Evolutionary conservation across 2,888 invertebrate genomes (phyloP), one percentile per base, ranked within the genome.

Genomic region (Limnephilus lunatus): DNA sequence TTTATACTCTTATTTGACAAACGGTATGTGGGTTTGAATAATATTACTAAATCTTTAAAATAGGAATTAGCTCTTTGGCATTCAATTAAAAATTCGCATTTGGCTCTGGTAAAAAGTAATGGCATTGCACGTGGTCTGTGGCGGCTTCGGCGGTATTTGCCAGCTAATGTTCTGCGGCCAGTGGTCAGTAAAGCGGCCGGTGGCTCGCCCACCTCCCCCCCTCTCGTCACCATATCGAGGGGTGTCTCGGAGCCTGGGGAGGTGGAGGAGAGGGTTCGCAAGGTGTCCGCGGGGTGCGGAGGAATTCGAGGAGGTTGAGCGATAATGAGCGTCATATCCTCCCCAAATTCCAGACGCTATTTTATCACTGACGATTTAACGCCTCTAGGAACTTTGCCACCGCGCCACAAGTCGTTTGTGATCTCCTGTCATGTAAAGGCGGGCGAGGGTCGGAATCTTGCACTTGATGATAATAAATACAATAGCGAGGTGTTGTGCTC

Each of bases 321-420:
- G 90, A 25, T 81, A 90, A 90, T 90, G 90, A 90, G 90, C 83
- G 90, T 90, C 90, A 90, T 83, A 90, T 90, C 82, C 90, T 90
- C 25, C 81, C 90, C 30, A 68, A 90, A 90, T 90, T 90, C 83
- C 90, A 90, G 90, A 83, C 90, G 90, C 82, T 83, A 90, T 89
- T 89, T 89, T 89, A 89, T 89, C 89, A 9, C 89, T 15, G 39
- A 81, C 81, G 80, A 89, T 82, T 90, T 82, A 90, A 48, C 90
- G 83, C 90, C 83, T 82, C 83, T 30, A 48, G 90, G 48, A 89
- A 81, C 81, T 32, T 31, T 81, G 39, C 35, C 81, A 19, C n/a
- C 35, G 39, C 35, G 44, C 39, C 35, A 12, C 35, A 44, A 39
- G n/a, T 35, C 85, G n/a, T 39, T n/a, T 39, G 85, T 85, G 85